Evolutionary conservation across 2,797 vertebrate genomes (phyloP), one percentile per base, ranked within the genome.

Genomic region (Scyliorhinus canicula): DNA sequence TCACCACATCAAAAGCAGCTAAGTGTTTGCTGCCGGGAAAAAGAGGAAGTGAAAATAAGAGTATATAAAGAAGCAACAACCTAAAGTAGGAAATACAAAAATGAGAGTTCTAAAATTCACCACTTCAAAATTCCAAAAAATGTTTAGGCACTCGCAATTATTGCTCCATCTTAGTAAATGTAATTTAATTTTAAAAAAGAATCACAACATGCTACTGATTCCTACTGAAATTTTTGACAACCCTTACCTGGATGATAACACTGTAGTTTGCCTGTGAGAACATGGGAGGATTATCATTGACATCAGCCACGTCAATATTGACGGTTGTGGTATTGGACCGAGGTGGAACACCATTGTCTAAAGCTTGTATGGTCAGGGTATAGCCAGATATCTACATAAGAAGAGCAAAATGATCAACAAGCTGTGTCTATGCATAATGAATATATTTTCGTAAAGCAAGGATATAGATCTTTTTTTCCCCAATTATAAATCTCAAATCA

Each of bases 281-380:
- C 94, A 98, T 95, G 0, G 99, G 99, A 0, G 99, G 97, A 82
- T 99, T 99, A 97, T 99, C 99, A 28, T 99, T 99, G 96, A 99
- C 97, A 86, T 99, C 99, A 0, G 99, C 99, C 96, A 99, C 98
- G 95, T 99, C 99, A 12, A 99, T 98, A 97, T 99, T 99, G 96
- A 99, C 98, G 0, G 97, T 97, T 69, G 98, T 97, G 0, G 96
- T 99, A 97, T 98, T 98, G 96, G 97, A 97, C 95, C 97, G 97
- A 82, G 98, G 96, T 0, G 98, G 98, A 67, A 79, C 96, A 94
- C 99, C 99, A 2, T 97, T 99, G 96, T 99, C 99, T 19, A 98
- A 97, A 40, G 98, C 99, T 95, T 98, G 97, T 95, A 99, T 97
- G 0, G 96, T 98, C 96, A 99, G 97, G 0, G 98, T 99, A 96